These are phyloP conservation scores for Pelagia noctiluca DNA, from an alignment of 30 jellyfish, hydroid and myxozoan species.

Conservation along the genomic window DNA sequence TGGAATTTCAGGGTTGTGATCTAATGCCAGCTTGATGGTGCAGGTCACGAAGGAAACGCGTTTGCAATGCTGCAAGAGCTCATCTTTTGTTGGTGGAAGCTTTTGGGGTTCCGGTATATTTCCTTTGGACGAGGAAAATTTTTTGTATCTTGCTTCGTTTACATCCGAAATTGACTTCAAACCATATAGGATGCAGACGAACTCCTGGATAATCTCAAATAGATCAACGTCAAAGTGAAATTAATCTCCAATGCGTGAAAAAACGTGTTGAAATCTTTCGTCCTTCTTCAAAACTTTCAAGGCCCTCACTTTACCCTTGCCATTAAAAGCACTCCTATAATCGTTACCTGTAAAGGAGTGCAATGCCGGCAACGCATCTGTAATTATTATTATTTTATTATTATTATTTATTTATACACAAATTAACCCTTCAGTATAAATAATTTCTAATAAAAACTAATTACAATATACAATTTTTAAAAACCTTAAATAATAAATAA, in stretches of 20 bases:
- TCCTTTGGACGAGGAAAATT: conserved; percentile 38
- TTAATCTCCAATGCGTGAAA: conserved; percentile 19
- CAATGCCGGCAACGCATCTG: conserved; percentile 51
- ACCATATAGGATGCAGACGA: conserved; percentile 53
- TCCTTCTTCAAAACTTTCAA: conserved; percentile 16
- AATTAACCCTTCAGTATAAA: not conserved
- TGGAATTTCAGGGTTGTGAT: conserved; percentile 36
- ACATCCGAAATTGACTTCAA: conserved; percentile 10
- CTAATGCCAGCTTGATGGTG: conserved; percentile 44
- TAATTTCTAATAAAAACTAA: not conserved
- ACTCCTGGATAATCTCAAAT: conserved; percentile 20
- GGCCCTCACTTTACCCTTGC: conserved; percentile 50
- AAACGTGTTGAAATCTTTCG: conserved; percentile 27
- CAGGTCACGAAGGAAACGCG: conserved; percentile 53
- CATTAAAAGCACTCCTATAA: conserved; percentile 60
- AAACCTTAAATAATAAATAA: too few species aligned
- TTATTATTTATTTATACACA: not conserved
- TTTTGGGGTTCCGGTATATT: conserved; percentile 71
- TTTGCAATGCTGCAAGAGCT: not conserved
- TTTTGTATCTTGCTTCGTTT: conserved; percentile 54
- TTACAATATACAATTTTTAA: not conserved
- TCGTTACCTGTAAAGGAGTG: conserved; percentile 72
- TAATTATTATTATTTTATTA: too few species aligned
- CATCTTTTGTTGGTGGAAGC: conserved; percentile 71
- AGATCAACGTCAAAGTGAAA: conserved; percentile 42